These are phyloP conservation scores for Poecilobothrus nobilitatus DNA, from an alignment of 2,888 invertebrate genomes.

Conservation along the genomic window DNA sequence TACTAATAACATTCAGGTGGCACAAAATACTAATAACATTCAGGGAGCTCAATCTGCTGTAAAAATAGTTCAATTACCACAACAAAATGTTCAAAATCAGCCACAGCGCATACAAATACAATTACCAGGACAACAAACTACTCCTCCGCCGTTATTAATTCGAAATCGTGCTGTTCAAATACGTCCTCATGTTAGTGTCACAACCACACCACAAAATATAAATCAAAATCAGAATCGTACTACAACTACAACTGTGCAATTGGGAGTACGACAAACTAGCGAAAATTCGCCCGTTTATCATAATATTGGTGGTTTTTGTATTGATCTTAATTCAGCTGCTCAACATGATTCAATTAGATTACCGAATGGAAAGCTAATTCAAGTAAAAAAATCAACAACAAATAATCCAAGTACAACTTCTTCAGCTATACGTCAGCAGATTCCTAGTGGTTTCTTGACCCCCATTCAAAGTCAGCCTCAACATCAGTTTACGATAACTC, in stretches of 20 bases:
- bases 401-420: conserved; percentile 18
- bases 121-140: background rate
- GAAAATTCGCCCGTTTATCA: conserved; percentile 39
- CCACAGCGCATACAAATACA: background rate
- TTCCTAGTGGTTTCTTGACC: conserved; percentile 17
- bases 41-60: background rate
- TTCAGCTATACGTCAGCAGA: conserved; percentile 18
- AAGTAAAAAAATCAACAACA: conserved; percentile 33
- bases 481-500: conserved; percentile 20
- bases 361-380: conserved; percentile 43
- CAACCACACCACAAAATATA: conserved; percentile 28
- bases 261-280: conserved; percentile 20
- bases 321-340: conserved; percentile 43
- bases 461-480: conserved; percentile 17
- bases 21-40: too few relatives aligned
- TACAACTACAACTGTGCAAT: conserved; percentile 16
- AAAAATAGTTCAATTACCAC: conserved; percentile 6
- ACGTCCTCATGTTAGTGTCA: conserved; percentile 26
- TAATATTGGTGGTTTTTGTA: conserved; percentile 42
- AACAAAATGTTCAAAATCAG: background rate
- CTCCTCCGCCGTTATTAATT: conserved; percentile 36
- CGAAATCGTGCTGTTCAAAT: conserved; percentile 34
- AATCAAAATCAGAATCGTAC: conserved; percentile 30
- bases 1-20: too few relatives aligned
- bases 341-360: conserved; percentile 43